A percentile compares a stretch with the other conserved stretches of the same genome.
Evolutionary conservation across 23 tunicate genomes (phyloP).

Genomic region (Pegea sp.): DNA sequence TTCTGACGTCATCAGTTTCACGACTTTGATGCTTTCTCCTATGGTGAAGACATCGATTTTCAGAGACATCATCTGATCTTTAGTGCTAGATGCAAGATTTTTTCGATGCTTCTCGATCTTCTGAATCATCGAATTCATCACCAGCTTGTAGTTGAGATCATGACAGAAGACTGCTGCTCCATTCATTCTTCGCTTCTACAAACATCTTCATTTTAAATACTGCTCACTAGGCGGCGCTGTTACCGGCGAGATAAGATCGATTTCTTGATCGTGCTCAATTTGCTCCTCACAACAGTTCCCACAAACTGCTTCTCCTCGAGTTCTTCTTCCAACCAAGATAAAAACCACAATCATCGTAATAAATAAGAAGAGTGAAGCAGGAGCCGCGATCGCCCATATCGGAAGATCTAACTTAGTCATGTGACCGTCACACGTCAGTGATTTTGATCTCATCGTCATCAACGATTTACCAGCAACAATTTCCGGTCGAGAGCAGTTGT

Average conservation of each 20-base stretch:
- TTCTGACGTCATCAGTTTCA: too few species aligned
- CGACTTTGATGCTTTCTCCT: constrained; percentile 46
- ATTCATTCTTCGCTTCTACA: too few species aligned
- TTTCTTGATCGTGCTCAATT: constrained; percentile 1
- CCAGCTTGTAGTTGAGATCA: constrained; percentile 42
- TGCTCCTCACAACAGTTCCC: constrained; percentile 1
- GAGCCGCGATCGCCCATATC: constrained; percentile 51
- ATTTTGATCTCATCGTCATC: constrained; percentile 15
- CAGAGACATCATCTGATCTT: constrained; percentile 2
- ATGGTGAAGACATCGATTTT: constrained; percentile 69
- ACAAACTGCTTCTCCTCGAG: constrained; percentile 11
- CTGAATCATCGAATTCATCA: constrained; percentile 32
- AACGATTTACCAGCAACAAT: constrained; percentile 15
- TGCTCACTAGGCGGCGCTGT: constrained; percentile 4
- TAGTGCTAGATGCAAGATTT: neutral
- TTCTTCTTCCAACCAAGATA: constrained; percentile 5
- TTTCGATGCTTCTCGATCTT: constrained; percentile 16
- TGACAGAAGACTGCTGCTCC: constrained; percentile 69
- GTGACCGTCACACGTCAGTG: constrained; percentile 9
- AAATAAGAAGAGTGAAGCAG: constrained; percentile 18
- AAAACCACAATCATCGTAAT: constrained; percentile 17
- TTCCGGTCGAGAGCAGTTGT: constrained; percentile 30
- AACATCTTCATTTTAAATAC: too few species aligned
- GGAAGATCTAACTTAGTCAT: constrained; percentile 4
- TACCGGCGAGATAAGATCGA: neutral